Base-by-base conservation (phyloP, 2,113 vertebrate genomes). In the Marmota flaviventris region DNA sequence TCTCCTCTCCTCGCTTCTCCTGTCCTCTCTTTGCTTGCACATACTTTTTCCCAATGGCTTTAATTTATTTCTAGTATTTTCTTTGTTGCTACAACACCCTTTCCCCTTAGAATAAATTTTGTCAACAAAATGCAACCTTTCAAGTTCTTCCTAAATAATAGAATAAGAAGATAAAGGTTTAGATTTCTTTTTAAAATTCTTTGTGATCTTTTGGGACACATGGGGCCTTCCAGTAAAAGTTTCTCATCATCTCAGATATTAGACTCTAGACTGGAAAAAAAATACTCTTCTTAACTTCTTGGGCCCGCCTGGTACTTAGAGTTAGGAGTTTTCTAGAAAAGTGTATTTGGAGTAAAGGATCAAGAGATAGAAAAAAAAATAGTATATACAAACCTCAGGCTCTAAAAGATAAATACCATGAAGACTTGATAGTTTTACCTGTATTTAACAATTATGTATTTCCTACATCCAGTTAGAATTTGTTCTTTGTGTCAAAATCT, bases 41-140 rank as follows among this genome's bases (percentile, higher is more conserved):
- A 45, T 11, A 42, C 7, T 89, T 83, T 91, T 58, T 32, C 34
- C 29, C 37, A 83, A 58, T 45, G 61, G 9, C 5, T 32, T 85
- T 84, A 72, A 48, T 79, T 94, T 82, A 37, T 89, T 87, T 85
- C 65, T 53, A 3, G 22, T 8, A 22, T 88, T 87, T 86, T 32
- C 39, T 91, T 88, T 84, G 4, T 94, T 89, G 17, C 83, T 94
- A 56, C 86, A 91, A 58, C 18, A 77, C 16, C 56, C 7, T 95
- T 77, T 91, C 7, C 8, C 34, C 37, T 77, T 93, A 75, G 86
- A 92, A 85, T 93, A 45, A 32, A 61, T 89, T 87, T 85, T 85
- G 77, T 63, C 32, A 86, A 27, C 53, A 93, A 89, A 70, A 73
- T 37, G 85, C 53, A 63, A 45, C 88, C 22, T 79, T 91, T 42